Conservation (phyloP, 2,888 invertebrate species). For the Dolichopus griseipennis region DNA sequence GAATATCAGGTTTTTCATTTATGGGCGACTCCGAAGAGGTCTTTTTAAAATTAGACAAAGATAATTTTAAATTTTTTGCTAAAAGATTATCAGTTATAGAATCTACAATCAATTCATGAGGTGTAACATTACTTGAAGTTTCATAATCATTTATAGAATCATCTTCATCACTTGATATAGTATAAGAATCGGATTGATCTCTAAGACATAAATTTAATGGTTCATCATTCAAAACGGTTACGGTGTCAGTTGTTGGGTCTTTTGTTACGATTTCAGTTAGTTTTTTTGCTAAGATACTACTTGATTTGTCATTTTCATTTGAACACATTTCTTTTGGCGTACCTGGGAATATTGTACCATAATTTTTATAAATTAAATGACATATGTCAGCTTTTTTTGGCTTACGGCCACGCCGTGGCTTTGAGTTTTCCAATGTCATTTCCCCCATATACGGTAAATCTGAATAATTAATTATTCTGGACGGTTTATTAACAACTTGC, state of each 20-base stretch:
- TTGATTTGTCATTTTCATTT: constrained; percentile 41
- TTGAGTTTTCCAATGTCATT: constrained; percentile 79
- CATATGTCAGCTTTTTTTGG: constrained; percentile 90
- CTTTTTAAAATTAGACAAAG: constrained; percentile 41
- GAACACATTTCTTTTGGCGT: constrained; percentile 49
- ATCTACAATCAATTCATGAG: constrained; percentile 30
- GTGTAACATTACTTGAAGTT: constrained; percentile 27
- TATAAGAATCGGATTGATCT: constrained; percentile 47
- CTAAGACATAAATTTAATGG: constrained; percentile 76
- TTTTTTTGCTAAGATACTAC: constrained; percentile 59
- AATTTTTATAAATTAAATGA: constrained; percentile 83
- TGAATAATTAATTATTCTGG: constrained; percentile 58
- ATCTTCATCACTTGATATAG: constrained; percentile 36
- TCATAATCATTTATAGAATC: constrained; percentile 22
- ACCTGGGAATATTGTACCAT: constrained; percentile 75
- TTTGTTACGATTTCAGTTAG: constrained; percentile 31
- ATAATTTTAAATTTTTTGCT: constrained; percentile 40
- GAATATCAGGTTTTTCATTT: background rate
- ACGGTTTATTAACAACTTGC: constrained; percentile 13
- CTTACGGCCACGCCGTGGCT: constrained; percentile 76
- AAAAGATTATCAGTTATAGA: constrained; percentile 27
- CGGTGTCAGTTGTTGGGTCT: constrained; percentile 34
- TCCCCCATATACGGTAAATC: constrained; percentile 89
- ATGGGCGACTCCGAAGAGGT: background rate
- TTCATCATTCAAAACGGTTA: constrained; percentile 46